phyloP scores from a whole-genome alignment of 2,888 invertebrate genomes.

The Ferdinandea cuprea region DNA sequence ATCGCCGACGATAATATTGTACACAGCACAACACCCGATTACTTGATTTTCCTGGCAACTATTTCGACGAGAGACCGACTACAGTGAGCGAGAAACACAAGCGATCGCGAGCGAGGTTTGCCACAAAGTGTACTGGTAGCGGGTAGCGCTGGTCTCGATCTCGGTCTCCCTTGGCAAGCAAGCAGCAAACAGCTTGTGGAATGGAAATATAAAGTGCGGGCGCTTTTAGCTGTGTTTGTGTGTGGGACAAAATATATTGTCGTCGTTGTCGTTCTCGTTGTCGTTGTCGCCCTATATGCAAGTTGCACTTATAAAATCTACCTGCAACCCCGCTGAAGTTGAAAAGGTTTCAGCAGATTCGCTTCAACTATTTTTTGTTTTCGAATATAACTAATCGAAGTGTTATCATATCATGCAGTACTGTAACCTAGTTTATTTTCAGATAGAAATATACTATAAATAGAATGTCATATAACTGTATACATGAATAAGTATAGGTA shows the following conservation, averaged over 20 bases:
- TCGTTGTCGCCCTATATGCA: constrained; percentile 3
- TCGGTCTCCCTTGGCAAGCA: constrained; percentile 34
- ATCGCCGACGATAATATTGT: constrained; percentile 40
- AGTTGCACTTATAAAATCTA: constrained; percentile 59
- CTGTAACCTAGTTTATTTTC: constrained; percentile 55
- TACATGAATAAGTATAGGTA: constrained; percentile 23
- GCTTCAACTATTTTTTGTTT: constrained; percentile 36
- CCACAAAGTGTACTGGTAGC: constrained; percentile 51
- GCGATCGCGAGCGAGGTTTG: constrained; percentile 65
- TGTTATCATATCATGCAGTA: constrained; percentile 60
- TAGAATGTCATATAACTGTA: constrained; percentile 23
- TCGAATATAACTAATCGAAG: constrained; percentile 22
- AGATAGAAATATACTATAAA: constrained; percentile 30
- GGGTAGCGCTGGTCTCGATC: constrained; percentile 42
- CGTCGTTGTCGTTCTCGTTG: too few relatives aligned
- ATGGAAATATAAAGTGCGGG: constrained; percentile 36
- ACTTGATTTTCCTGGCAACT: constrained; percentile 36
- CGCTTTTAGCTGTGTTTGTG: constrained; percentile 42
- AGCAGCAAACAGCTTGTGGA: constrained; percentile 2
- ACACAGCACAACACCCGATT: constrained; percentile 50
- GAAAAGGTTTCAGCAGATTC: constrained; percentile 22
- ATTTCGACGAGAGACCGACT: constrained; percentile 38
- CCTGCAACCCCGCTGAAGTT: constrained; percentile 34
- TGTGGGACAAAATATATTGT: constrained; percentile 29
- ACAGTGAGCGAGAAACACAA: constrained; percentile 51